Evolutionary conservation across 2,888 invertebrate species (phyloP), one percentile per base, ranked within the genome.

Genomic region (Glyphotaelius pellucidus): DNA sequence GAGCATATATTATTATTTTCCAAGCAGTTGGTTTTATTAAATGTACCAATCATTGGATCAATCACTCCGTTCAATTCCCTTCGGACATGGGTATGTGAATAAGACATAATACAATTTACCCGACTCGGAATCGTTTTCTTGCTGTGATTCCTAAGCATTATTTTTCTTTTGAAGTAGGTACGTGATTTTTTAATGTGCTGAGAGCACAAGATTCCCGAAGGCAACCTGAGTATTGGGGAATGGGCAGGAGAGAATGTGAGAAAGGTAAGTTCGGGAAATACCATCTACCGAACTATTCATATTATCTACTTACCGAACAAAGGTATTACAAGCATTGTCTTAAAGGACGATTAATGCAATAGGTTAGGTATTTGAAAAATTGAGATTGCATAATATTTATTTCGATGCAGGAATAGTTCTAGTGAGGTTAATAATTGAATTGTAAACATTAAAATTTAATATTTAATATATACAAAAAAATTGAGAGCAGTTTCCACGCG

Each of bases 101-200:
- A 32, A 81, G 32, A 7, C 81, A 31, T 81, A 32, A 81, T 81
- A 15, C 81, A 81, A 81, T 81, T 81, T 81, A 81, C 81, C 81
- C 32, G 19, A 31, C 30, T 32, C 32, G 31, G 32, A 32, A 67
- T 67, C 25, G 67, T 81, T 81, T 81, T 32, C 32, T 81, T 15
- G 81, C 32, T 15, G 81, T 81, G 32, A 81, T 81, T 81, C 15
- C 81, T 14, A n/a, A 1, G 1, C 5, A 19, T 19, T 67, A 19
- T 67, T 25, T 67, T 7, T 67, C 11, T 67, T n/a, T 67, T 4
- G 67, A 19, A 25, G 25, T 25, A 19, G 25, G 67, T 25, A n/a
- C n/a, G 67, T 67, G 25, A 9, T 25, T 67, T 67, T 67, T 67
- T 67, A 67, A 67, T 67, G 67, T 25, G 67, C 19, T 67, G 67